phyloP scores from a whole-genome alignment of 2,888 invertebrate species.

The Euzetes globulus region DNA sequence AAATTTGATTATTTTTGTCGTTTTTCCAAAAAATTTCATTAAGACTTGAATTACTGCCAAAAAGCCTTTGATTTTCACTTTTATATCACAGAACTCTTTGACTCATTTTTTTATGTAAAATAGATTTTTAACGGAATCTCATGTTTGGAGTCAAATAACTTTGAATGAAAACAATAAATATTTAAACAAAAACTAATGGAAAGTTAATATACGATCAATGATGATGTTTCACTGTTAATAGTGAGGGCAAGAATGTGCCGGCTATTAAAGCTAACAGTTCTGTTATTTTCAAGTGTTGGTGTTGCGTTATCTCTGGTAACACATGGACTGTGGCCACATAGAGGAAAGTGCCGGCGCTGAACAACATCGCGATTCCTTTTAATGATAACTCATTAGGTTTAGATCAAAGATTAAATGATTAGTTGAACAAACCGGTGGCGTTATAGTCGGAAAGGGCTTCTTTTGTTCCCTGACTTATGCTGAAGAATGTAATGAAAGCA shows the following conservation, averaged over 20 bases:
- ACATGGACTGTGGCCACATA: conserved; percentile 99
- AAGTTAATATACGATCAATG: conserved; percentile 53
- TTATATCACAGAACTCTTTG: conserved; percentile 11
- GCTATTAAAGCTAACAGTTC: conserved; percentile 75
- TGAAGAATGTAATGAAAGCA: conserved; percentile 83
- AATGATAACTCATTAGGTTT: neutral
- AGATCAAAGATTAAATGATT: neutral
- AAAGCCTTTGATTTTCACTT: neutral
- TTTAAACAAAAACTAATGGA: neutral
- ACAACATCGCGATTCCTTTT: conserved; percentile 89
- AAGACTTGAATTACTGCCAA: too few relatives aligned
- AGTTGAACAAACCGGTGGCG: conserved; percentile 57
- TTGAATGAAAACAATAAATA: conserved; percentile 20
- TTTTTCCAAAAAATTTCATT: too few relatives aligned
- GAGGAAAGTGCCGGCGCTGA: conserved; percentile 96
- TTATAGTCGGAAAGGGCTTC: conserved; percentile 79
- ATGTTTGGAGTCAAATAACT: neutral
- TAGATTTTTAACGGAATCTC: neutral
- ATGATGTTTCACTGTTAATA: conserved; percentile 85
- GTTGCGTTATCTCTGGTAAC: conserved; percentile 68
- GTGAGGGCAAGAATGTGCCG: conserved; percentile 77
- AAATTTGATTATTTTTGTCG: too few relatives aligned
- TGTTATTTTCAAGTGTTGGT: conserved; percentile 59
- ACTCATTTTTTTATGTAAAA: neutral
- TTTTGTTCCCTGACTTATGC: conserved; percentile 85